phyloP scores from a whole-genome alignment of 2,888 invertebrate genomes.

The Malacosoma neustria region DNA sequence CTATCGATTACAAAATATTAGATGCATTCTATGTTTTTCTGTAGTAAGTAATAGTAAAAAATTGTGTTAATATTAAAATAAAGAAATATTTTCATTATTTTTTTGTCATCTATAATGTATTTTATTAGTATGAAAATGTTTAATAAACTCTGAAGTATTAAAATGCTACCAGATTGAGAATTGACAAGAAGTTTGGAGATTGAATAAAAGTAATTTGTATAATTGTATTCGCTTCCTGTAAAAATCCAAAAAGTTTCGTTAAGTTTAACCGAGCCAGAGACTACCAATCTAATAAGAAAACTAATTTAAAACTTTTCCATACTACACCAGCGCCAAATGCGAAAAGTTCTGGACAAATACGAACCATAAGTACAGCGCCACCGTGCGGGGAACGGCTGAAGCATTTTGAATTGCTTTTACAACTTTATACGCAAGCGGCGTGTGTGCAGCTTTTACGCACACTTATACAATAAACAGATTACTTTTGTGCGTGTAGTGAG shows the following conservation, averaged over 20 bases:
- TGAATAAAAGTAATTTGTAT: too few species aligned
- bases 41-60: too few species aligned
- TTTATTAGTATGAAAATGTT: too few species aligned
- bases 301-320: constrained; percentile 38
- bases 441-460: constrained; percentile 56
- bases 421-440: constrained; percentile 31
- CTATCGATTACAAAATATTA: too few species aligned
- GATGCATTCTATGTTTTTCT: too few species aligned
- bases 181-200: too few species aligned
- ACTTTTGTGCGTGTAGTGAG: constrained; percentile 51
- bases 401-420: constrained; percentile 65
- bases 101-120: too few species aligned
- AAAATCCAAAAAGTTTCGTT: constrained; percentile 28
- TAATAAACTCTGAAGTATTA: too few species aligned
- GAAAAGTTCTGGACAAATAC: constrained; percentile 31
- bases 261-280: constrained; percentile 22
- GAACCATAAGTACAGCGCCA: constrained; percentile 58
- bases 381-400: constrained; percentile 67
- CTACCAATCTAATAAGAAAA: constrained; percentile 41
- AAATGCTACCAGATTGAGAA: too few species aligned
- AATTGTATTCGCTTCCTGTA: neutral
- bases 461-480: constrained; percentile 36
- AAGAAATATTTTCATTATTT: too few species aligned
- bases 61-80: too few species aligned
- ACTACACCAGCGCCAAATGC: constrained; percentile 52